These are phyloP conservation scores for Lasioglossum marginatum DNA, from an alignment of 2,888 invertebrate species.

Conservation along the genomic window DNA sequence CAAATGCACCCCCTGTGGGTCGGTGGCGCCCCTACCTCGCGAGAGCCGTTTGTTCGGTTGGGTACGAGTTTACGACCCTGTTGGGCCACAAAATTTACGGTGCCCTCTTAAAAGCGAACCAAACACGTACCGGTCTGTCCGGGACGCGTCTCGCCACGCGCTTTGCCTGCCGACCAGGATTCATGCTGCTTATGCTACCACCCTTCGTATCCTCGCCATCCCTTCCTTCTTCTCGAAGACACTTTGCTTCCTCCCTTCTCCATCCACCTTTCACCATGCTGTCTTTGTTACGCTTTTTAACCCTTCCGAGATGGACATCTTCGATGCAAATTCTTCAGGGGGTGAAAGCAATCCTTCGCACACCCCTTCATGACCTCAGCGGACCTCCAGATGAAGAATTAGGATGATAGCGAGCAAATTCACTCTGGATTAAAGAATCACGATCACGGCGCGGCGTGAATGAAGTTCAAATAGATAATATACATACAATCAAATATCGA, in stretches of 20 bases:
- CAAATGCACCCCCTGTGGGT: constrained; percentile 49
- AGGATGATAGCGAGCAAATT: no score
- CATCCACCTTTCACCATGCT: background rate
- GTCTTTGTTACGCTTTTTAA: constrained; percentile 17
- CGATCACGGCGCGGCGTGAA: no score
- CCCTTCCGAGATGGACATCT: constrained; percentile 4
- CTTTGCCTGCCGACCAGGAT: constrained; percentile 42
- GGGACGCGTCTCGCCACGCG: constrained; percentile 63
- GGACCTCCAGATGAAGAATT: no score
- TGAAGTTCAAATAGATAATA: no score
- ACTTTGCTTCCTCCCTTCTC: background rate
- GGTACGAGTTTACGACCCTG: constrained; percentile 72
- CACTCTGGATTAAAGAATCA: no score
- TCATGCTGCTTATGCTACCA: constrained; percentile 16
- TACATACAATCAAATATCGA: no score
- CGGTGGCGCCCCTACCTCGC: constrained; percentile 61
- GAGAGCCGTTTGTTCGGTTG: constrained; percentile 58
- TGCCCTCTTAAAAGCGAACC: constrained; percentile 73
- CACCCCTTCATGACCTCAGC: no score
- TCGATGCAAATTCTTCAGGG: background rate
- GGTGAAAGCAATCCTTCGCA: background rate
- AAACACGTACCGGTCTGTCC: constrained; percentile 73
- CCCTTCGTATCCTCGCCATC: background rate
- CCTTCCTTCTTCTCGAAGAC: background rate
- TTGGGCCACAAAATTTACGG: constrained; percentile 78